These are phyloP conservation scores for Alligator mississippiensis DNA, from an alignment of 2,113 vertebrate species.

Conservation along the genomic window DNA sequence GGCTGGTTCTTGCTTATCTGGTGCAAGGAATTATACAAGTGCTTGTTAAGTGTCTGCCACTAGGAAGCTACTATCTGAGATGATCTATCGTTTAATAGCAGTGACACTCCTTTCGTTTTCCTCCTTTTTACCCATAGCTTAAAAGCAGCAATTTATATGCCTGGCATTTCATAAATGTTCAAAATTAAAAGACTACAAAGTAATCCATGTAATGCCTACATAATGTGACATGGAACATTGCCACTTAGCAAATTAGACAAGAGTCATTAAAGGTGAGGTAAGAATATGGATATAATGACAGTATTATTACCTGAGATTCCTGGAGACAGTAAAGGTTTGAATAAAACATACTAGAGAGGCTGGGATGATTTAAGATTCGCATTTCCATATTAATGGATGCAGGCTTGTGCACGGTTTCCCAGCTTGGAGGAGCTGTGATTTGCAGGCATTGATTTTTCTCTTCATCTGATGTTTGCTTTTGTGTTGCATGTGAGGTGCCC, in stretches of 20 bases:
- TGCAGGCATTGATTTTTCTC: background rate
- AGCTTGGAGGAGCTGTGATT: background rate
- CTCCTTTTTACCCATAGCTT: background rate
- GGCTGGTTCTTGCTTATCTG: background rate
- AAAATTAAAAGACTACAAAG: slow-evolving; percentile 38
- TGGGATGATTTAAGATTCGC: slow-evolving; percentile 7
- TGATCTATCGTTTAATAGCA: background rate
- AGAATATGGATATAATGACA: slow-evolving; percentile 7
- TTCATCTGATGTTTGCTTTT: slow-evolving; percentile 18
- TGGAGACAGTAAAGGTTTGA: background rate
- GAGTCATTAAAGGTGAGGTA: background rate
- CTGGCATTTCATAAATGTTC: slow-evolving; percentile 39
- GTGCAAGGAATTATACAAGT: background rate
- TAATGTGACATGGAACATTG: slow-evolving; percentile 29
- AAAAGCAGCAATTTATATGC: slow-evolving; percentile 30
- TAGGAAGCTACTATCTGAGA: background rate
- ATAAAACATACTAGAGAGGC: background rate
- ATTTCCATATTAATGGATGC: background rate
- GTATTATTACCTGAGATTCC: slow-evolving; percentile 22
- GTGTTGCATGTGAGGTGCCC: background rate
- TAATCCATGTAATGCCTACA: slow-evolving; percentile 51
- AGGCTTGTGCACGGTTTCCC: background rate
- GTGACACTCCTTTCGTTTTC: background rate
- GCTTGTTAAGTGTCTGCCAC: background rate
- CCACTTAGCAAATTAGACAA: slow-evolving; percentile 49